phyloP scores from a whole-genome alignment of 2,113 vertebrate species.

The Larimichthys crocea region DNA sequence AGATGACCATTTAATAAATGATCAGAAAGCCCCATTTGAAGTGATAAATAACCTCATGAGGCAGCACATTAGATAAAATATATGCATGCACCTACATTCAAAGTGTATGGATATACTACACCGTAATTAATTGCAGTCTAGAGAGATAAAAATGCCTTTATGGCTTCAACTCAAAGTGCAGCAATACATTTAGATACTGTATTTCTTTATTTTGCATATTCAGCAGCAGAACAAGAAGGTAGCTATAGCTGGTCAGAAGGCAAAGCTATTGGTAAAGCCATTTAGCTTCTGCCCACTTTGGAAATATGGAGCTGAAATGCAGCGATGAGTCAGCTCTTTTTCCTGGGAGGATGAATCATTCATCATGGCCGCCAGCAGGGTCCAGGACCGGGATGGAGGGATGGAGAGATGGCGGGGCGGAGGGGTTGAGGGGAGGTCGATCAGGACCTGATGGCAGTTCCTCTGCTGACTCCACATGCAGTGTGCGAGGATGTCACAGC shows the following conservation, averaged over 20 bases:
- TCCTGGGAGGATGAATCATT: constrained; percentile 80
- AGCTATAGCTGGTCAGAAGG: constrained; percentile 32
- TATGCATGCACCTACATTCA: not conserved
- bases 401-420: constrained; percentile 31
- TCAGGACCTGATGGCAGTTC: constrained; percentile 73
- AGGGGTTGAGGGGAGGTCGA: constrained; percentile 61
- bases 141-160: constrained; percentile 9
- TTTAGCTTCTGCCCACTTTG: constrained; percentile 68
- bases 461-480: constrained; percentile 74
- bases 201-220: constrained; percentile 52
- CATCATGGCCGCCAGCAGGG: constrained; percentile 77
- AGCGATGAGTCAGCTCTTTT: constrained; percentile 80
- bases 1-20: constrained; percentile 24
- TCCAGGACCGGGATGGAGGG: constrained; percentile 56
- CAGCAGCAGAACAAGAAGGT: constrained; percentile 51
- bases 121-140: constrained; percentile 11
- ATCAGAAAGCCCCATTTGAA: constrained; percentile 1
- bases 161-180: constrained; percentile 20
- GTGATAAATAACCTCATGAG: constrained; percentile 1
- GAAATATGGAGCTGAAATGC: constrained; percentile 68
- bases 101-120: not conserved
- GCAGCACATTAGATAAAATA: constrained; percentile 4
- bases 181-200: constrained; percentile 20
- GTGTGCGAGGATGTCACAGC: not conserved
- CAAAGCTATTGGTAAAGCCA: constrained; percentile 53